Evolutionary conservation across 2,797 vertebrate species (phyloP).

Genomic region (Poeciliopsis paucimaculata): DNA sequence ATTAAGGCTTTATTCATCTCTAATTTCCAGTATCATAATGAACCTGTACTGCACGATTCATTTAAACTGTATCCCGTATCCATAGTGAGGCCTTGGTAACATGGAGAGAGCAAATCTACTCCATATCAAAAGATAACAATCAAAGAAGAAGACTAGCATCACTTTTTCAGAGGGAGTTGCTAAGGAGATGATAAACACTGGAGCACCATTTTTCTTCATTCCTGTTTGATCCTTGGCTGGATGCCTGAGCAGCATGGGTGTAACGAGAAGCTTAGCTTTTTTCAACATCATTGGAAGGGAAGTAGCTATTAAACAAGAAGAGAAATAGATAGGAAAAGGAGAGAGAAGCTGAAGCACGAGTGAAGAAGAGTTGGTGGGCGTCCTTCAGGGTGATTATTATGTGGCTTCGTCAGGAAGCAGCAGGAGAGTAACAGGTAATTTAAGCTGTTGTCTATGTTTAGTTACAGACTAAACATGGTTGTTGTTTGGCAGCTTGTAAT

Average conservation of each 20-base stretch:
- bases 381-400: slow-evolving; percentile 58
- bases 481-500: slow-evolving; percentile 61
- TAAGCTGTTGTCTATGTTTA: slow-evolving; percentile 40
- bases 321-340: slow-evolving; percentile 23
- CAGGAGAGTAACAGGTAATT: slow-evolving; percentile 51
- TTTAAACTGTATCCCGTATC: neutral
- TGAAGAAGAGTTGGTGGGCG: slow-evolving; percentile 34
- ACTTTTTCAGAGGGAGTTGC: slow-evolving; percentile 4
- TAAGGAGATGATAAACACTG: neutral
- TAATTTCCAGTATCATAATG: neutral
- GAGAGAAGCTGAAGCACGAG: slow-evolving; percentile 14
- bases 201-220: neutral
- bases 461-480: slow-evolving; percentile 26
- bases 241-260: slow-evolving; percentile 6
- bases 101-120: slow-evolving; percentile 12
- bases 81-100: slow-evolving; percentile 10
- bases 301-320: slow-evolving; percentile 41
- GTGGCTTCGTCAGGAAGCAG: slow-evolving; percentile 39
- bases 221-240: slow-evolving; percentile 25
- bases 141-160: slow-evolving; percentile 16
- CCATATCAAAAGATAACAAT: slow-evolving; percentile 33
- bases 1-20: neutral
- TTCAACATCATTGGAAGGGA: slow-evolving; percentile 31
- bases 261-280: slow-evolving; percentile 33
- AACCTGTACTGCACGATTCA: neutral